Evolutionary conservation across 2,797 vertebrate species (phyloP).

Genomic region (Darevskia mixta): DNA sequence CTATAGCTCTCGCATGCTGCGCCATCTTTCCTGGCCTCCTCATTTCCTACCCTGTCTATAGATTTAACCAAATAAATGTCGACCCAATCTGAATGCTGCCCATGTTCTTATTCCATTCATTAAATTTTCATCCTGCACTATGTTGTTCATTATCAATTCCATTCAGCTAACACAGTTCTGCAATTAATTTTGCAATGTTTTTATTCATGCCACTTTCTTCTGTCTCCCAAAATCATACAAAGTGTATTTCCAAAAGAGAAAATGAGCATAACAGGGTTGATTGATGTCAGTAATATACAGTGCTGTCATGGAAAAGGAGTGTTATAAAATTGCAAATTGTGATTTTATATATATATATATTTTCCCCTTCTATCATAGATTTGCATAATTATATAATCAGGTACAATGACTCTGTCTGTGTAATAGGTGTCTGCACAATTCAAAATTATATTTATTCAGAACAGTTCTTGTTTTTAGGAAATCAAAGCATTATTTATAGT

Average conservation of each 20-base stretch:
- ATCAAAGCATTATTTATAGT: constrained; percentile 58
- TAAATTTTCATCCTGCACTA: constrained; percentile 50
- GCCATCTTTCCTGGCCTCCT: not conserved
- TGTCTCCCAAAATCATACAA: constrained; percentile 44
- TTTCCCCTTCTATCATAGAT: constrained; percentile 46
- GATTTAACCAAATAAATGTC: not conserved
- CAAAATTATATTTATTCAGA: constrained; percentile 13
- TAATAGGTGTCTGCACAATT: constrained; percentile 34
- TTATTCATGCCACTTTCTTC: constrained; percentile 50
- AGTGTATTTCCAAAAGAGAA: constrained; percentile 43
- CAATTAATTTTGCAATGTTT: constrained; percentile 63
- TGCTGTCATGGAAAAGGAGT: constrained; percentile 41
- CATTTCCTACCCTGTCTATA: not conserved
- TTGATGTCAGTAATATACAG: constrained; percentile 37
- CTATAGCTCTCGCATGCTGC: not conserved
- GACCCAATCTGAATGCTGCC: not conserved
- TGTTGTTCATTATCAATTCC: constrained; percentile 56
- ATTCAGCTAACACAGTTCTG: constrained; percentile 43
- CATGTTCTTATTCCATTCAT: constrained; percentile 36
- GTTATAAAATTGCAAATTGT: not conserved
- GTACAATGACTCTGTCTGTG: constrained; percentile 39
- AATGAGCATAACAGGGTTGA: constrained; percentile 48
- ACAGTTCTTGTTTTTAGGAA: constrained; percentile 40
- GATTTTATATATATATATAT: constrained; percentile 24
- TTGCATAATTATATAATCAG: constrained; percentile 32